Percentiles rank a stretch among this genome's conserved stretches.
Evolutionary conservation across 2,113 vertebrate species (phyloP).

Genomic region (Grammomys surdaster): DNA sequence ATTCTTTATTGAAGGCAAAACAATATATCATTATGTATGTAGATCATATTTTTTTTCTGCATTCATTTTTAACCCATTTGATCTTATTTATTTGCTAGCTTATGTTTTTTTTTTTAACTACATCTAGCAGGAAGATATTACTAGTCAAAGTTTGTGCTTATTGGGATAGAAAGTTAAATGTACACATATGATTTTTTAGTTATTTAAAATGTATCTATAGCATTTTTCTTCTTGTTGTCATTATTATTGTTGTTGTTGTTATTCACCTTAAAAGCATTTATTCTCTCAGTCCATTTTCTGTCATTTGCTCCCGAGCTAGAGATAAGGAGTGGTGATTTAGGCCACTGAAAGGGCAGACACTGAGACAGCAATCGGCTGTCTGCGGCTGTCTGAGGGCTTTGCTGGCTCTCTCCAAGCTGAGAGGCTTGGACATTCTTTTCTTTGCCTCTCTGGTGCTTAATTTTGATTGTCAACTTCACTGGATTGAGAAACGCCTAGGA

Average conservation of each 20-base stretch:
- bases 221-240: too few relatives aligned
- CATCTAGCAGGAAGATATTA: slow-evolving; percentile 22
- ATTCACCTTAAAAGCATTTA: not conserved
- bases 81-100: slow-evolving; percentile 20
- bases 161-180: slow-evolving; percentile 33
- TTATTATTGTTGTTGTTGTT: not conserved
- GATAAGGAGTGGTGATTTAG: not conserved
- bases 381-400: not conserved
- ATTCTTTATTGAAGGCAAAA: not conserved
- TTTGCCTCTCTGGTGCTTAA: not conserved
- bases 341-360: too few relatives aligned
- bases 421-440: not conserved
- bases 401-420: not conserved
- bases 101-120: not conserved
- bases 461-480: not conserved
- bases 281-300: slow-evolving; percentile 21
- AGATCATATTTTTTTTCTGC: not conserved
- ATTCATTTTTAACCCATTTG: not conserved
- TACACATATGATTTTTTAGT: slow-evolving; percentile 45
- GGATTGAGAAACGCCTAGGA: not conserved
- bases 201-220: slow-evolving; percentile 1
- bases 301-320: slow-evolving; percentile 24
- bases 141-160: slow-evolving; percentile 28
- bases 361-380: not conserved
- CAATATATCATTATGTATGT: not conserved